These are phyloP conservation scores for Caenorhabditis elegans DNA, from an alignment of 1,140 invertebrate genomes.

Conservation along the genomic window WBcel235 BX284604.4:10611001-10611500, in stretches of 20 bases:
- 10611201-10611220: too few species aligned
- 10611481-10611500: neutral
- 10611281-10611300: too few species aligned
- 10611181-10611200: too few species aligned
- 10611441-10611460: neutral
- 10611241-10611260: too few species aligned
- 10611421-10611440: neutral
- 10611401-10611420: neutral
- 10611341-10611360: neutral
- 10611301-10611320: too few species aligned
- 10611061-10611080: too few species aligned
- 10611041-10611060: neutral
- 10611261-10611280: too few species aligned
- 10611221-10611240: too few species aligned
- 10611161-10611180: too few species aligned
- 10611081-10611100: neutral
- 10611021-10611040: neutral
- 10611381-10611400: neutral
- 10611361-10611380: neutral
- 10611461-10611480: neutral
- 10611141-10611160: neutral
- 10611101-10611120: neutral
- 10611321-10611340: neutral
- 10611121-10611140: neutral
- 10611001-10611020: neutral